Base-by-base conservation (phyloP, 2,888 invertebrate genomes). In the Lepidochrysops patricia region DNA sequence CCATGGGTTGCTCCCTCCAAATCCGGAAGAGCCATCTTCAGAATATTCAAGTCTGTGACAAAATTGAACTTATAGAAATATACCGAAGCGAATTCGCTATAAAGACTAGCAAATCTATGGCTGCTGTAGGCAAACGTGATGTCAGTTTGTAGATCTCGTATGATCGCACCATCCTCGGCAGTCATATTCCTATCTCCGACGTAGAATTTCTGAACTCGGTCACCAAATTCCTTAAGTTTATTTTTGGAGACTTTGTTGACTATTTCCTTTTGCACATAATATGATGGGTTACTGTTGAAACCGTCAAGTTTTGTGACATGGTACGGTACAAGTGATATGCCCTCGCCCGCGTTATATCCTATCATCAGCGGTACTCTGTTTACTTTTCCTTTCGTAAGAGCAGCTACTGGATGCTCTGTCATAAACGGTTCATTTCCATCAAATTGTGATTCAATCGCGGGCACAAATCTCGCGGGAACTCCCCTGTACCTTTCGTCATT, bases 1-100 rank as follows among this genome's bases (percentile, higher is more conserved):
- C 75, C 79, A 49, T 87, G 85, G 9, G 73, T 68, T 1, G 76
- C 79, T 0, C 82, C 84, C 73, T 70, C 67, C 29, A 68, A 56
- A 23, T 66, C 3, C 0, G 58, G 29, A 15, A 60, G 61, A 0
- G 64, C 23, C 5, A 35, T 63, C 61, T 73, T 73, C 4, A 72
- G 29, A 1, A 70, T 37, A 60, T 74, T 75, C 13, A 73, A 60
- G 50, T 73, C 70, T 0, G 71, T 69, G 15, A 68, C 68, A 32
- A 59, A 68, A 52, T 69, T 67, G 49, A 76, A 73, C 57, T 64
- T 65, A 57, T 72, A 73, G 57, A 71, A 63, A 58, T 68, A 73
- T 6, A 70, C 63, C 1, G 60, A 43, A 7, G 48, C 23, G 15
- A 29, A 57, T 37, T 6, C 60, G 12, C 67, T 58, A 58, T 71